Evolutionary conservation across 2,888 invertebrate genomes (phyloP).

Genomic region (Conus canariensis): DNA sequence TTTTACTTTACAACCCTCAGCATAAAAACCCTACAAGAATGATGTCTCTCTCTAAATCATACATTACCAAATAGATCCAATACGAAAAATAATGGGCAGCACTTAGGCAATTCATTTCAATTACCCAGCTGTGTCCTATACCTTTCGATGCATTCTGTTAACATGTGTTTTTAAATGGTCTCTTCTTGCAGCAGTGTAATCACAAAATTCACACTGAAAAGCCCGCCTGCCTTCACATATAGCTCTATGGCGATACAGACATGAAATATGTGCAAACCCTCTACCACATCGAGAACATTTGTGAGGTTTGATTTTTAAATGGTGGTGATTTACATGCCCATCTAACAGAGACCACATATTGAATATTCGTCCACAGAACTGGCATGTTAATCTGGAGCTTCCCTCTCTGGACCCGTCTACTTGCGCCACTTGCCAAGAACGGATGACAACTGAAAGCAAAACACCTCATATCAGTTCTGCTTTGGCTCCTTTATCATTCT

Average conservation of each 20-base stretch:
- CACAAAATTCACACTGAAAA: conserved; percentile 37
- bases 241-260: conserved; percentile 39
- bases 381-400: conserved; percentile 16
- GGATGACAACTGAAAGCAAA: conserved; percentile 23
- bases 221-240: conserved; percentile 41
- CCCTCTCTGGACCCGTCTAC: conserved; percentile 2
- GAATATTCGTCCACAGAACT: conserved; percentile 39
- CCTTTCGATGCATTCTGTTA: background rate
- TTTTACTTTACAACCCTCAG: no score
- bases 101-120: no score
- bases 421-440: conserved; percentile 5
- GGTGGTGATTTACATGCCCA: conserved; percentile 51
- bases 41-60: no score
- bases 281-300: conserved; percentile 45
- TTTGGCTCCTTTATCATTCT: background rate
- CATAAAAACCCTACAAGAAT: no score
- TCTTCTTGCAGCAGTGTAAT: conserved; percentile 26
- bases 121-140: no score
- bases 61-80: no score
- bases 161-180: conserved; percentile 27
- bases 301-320: conserved; percentile 50
- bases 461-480: background rate
- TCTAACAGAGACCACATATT: conserved; percentile 43
- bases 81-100: no score
- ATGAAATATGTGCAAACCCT: conserved; percentile 49